phyloP scores from a whole-genome alignment of 2,113 vertebrate species.

The Felis catus region DNA sequence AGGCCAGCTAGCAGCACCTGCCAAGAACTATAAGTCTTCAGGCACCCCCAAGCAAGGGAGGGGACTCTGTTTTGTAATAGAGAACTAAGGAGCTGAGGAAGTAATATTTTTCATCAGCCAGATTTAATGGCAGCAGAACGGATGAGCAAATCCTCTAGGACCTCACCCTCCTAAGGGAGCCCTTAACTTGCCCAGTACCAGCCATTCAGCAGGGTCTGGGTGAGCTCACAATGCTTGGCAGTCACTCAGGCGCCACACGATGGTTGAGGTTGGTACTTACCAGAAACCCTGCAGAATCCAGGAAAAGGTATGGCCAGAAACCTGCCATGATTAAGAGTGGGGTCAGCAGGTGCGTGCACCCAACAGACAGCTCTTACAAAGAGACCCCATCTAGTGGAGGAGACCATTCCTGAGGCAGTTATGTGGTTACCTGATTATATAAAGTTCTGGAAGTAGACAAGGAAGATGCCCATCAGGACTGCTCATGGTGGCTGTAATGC shows the following conservation, averaged over 20 bases:
- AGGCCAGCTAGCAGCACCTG: background rate
- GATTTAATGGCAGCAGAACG: background rate
- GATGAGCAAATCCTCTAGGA: background rate
- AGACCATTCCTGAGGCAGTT: rapidly evolving
- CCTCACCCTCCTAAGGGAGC: background rate
- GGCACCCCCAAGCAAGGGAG: background rate
- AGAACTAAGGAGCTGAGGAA: background rate
- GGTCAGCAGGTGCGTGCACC: background rate
- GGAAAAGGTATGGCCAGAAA: background rate
- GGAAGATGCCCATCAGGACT: background rate
- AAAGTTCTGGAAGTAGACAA: background rate
- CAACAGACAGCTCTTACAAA: background rate
- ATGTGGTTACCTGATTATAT: background rate
- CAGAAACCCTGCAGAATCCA: background rate
- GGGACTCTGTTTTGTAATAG: background rate
- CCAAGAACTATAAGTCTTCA: background rate
- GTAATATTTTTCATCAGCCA: background rate
- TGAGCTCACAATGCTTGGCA: background rate
- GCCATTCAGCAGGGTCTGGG: background rate
- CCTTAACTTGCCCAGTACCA: background rate
- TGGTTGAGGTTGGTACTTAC: background rate
- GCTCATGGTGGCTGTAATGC: background rate
- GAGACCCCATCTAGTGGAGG: background rate
- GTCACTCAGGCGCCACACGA: background rate
- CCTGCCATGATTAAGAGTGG: background rate